phyloP scores from a whole-genome alignment of 1,140 invertebrate species.

The Euwallacea fornicatus region DNA sequence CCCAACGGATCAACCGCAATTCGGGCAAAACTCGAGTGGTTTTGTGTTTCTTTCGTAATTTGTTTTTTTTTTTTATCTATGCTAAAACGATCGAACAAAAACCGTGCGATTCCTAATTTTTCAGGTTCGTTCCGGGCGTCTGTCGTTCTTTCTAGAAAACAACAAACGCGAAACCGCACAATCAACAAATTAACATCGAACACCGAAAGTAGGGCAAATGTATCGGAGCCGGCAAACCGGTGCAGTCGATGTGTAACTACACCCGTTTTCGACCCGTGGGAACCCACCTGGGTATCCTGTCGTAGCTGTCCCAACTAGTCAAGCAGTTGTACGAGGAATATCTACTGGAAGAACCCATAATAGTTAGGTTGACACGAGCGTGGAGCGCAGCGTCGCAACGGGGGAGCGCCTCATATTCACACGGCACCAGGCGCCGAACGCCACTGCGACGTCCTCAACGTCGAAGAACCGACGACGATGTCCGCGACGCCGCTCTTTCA shows the following conservation, averaged over 20 bases:
- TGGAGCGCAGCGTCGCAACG: constrained; percentile 4
- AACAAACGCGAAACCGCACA: background rate
- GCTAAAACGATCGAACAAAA: no score
- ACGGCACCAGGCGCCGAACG: constrained; percentile 46
- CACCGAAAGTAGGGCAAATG: constrained; percentile 12
- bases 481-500: constrained; percentile 19
- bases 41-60: no score
- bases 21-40: no score
- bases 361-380: constrained; percentile 31
- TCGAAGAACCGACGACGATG: constrained; percentile 22
- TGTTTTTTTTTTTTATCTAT: no score
- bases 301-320: constrained; percentile 86
- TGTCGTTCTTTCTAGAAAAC: no score
- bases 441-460: constrained; percentile 44
- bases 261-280: background rate
- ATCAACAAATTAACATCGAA: background rate
- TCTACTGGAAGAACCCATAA: constrained; percentile 71
- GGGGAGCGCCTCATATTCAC: constrained; percentile 45
- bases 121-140: no score
- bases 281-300: constrained; percentile 77
- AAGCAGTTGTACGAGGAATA: constrained; percentile 87
- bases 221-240: constrained; percentile 3
- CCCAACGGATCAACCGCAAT: no score
- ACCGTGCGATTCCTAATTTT: no score
- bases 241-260: background rate